These are phyloP conservation scores for Polyommatus iphigenia DNA, from an alignment of 2,888 invertebrate species.

Conservation along the genomic window DNA sequence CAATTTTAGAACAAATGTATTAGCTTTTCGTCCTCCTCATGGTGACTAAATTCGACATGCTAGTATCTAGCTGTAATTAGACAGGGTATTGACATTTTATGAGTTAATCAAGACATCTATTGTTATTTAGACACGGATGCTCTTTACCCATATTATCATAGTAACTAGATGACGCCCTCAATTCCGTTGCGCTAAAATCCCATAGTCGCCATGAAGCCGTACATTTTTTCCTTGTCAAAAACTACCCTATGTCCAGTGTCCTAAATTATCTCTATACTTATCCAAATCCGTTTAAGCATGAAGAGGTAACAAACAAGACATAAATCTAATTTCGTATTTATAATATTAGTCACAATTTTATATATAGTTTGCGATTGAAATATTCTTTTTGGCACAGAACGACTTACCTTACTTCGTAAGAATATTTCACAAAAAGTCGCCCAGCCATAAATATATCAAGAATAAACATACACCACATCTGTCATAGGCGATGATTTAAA, in stretches of 20 bases:
- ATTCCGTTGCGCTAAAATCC: not conserved
- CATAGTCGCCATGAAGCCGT: too few relatives aligned
- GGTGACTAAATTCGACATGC: not conserved
- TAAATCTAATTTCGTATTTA: too few relatives aligned
- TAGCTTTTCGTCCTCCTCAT: not conserved
- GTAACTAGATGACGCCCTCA: not conserved
- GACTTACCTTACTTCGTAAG: not conserved
- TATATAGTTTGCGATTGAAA: not conserved
- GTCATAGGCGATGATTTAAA: constrained; percentile 8
- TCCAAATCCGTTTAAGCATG: too few relatives aligned
- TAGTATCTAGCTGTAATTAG: not conserved
- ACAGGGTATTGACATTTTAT: not conserved
- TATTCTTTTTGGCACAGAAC: not conserved
- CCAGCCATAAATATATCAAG: not conserved
- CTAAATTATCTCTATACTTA: too few relatives aligned
- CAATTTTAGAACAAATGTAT: too few relatives aligned
- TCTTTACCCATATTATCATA: not conserved
- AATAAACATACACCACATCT: not conserved
- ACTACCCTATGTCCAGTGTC: too few relatives aligned
- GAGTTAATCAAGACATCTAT: not conserved
- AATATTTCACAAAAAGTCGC: not conserved
- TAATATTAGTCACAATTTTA: too few relatives aligned
- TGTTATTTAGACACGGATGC: not conserved
- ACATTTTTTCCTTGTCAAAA: too few relatives aligned
- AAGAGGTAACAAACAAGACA: too few relatives aligned